Percentiles rank a stretch among this genome's conserved stretches.
phyloP scores from a whole-genome alignment of 2,113 vertebrate species.

The Nibea coibor region DNA sequence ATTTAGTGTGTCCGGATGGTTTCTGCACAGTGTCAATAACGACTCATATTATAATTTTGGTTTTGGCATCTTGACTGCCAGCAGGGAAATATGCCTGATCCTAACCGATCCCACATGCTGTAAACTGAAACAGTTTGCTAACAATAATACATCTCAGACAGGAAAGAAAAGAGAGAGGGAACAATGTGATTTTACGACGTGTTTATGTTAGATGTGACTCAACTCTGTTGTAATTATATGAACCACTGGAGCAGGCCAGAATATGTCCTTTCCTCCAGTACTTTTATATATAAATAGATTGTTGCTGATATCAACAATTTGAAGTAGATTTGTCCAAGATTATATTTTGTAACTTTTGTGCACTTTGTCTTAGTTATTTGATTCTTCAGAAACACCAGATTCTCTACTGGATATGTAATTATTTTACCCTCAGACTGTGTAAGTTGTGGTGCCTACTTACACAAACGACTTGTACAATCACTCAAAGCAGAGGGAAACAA shows the following conservation, averaged over 20 bases:
- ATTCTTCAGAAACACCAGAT: slow-evolving; percentile 1
- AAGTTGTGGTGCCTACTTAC: background rate
- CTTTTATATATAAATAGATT: background rate
- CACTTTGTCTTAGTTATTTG: slow-evolving; percentile 10
- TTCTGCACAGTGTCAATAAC: slow-evolving; percentile 3
- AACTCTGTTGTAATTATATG: slow-evolving; percentile 15
- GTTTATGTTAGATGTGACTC: slow-evolving; percentile 49
- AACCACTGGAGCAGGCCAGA: slow-evolving; percentile 14
- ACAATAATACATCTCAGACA: slow-evolving; percentile 14
- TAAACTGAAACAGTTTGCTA: slow-evolving; percentile 1
- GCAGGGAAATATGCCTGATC: background rate
- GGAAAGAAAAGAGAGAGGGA: slow-evolving; percentile 9
- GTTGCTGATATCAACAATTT: background rate
- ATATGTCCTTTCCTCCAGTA: slow-evolving; percentile 1
- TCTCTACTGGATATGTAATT: background rate
- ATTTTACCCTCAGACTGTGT: background rate
- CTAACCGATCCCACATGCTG: background rate
- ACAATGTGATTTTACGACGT: slow-evolving; percentile 22
- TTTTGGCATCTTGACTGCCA: slow-evolving; percentile 3
- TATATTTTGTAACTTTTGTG: background rate
- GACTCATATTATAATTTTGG: background rate
- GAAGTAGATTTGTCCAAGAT: background rate
- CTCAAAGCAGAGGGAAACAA: background rate
- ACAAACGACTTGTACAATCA: background rate
- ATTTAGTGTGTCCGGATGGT: background rate